A percentile compares a stretch with the other conserved stretches of the same genome.
Conservation (phyloP, 2,113 vertebrate genomes). For the Cyanoliseus patagonus region DNA sequence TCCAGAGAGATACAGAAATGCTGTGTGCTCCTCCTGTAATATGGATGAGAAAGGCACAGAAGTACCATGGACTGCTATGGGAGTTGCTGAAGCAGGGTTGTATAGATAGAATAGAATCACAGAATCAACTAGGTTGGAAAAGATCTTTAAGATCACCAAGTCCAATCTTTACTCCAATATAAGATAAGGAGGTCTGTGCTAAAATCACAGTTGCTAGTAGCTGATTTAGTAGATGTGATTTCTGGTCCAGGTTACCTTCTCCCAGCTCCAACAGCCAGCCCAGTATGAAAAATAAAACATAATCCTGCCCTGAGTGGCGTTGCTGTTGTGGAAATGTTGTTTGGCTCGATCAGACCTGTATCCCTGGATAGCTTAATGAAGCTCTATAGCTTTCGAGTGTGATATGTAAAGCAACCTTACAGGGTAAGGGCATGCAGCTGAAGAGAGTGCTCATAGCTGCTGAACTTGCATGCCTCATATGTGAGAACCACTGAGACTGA, state of each 20-base stretch:
- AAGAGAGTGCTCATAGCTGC: neutral
- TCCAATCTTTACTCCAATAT: neutral
- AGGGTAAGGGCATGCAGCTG: neutral
- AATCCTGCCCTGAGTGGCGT: neutral
- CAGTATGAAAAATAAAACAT: fast-evolving
- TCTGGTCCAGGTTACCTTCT: neutral
- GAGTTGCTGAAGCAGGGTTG: neutral
- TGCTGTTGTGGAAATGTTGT: neutral
- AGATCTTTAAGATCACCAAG: neutral
- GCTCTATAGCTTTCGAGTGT: neutral
- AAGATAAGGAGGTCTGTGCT: neutral
- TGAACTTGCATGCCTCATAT: neutral
- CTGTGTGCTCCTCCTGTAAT: fast-evolving
- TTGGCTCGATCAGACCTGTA: neutral
- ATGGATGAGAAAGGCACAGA: neutral
- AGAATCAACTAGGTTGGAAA: neutral
- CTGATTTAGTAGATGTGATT: neutral
- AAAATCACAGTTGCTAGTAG: neutral
- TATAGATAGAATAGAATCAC: neutral
- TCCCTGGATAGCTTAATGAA: neutral
- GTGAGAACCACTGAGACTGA: neutral
- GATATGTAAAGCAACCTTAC: neutral
- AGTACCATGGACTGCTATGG: fast-evolving
- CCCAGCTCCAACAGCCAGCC: neutral
- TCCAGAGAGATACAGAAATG: neutral